Evolutionary conservation across 2,113 vertebrate species (phyloP).

Genomic region (Protomyctophum bolini): DNA sequence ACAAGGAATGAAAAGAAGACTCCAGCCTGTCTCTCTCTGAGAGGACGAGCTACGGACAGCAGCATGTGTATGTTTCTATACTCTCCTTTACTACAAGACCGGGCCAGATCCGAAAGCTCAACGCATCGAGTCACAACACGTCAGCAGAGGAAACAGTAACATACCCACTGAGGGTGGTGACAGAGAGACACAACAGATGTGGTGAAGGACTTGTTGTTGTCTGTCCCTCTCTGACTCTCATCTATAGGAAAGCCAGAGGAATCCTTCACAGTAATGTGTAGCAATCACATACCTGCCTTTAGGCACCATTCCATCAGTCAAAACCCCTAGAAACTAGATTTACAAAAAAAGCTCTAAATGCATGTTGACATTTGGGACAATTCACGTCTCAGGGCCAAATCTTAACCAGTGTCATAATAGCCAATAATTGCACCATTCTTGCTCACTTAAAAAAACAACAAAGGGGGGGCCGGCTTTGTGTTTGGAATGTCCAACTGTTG

Average conservation of each 20-base stretch:
- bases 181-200: constrained; percentile 33
- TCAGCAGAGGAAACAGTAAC: constrained; percentile 24
- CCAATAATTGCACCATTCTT: constrained; percentile 29
- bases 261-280: constrained; percentile 22
- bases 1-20: too few relatives aligned
- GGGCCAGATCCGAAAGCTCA: neutral
- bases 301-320: constrained; percentile 30
- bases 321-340: constrained; percentile 15
- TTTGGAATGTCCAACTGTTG: constrained; percentile 32
- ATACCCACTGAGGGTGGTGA: constrained; percentile 12
- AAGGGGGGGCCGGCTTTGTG: neutral
- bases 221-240: constrained; percentile 42
- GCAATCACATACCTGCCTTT: constrained; percentile 28
- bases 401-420: constrained; percentile 39
- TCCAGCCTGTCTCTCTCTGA: neutral
- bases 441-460: constrained; percentile 20
- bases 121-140: constrained; percentile 26
- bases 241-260: constrained; percentile 25
- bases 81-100: constrained; percentile 6
- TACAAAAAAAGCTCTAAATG: constrained; percentile 7
- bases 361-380: constrained; percentile 20
- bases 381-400: constrained; percentile 25
- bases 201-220: constrained; percentile 15
- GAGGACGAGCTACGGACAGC: too few relatives aligned
- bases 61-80: neutral